phyloP scores from a whole-genome alignment of 2,888 invertebrate genomes.

The Theretra japonica region DNA sequence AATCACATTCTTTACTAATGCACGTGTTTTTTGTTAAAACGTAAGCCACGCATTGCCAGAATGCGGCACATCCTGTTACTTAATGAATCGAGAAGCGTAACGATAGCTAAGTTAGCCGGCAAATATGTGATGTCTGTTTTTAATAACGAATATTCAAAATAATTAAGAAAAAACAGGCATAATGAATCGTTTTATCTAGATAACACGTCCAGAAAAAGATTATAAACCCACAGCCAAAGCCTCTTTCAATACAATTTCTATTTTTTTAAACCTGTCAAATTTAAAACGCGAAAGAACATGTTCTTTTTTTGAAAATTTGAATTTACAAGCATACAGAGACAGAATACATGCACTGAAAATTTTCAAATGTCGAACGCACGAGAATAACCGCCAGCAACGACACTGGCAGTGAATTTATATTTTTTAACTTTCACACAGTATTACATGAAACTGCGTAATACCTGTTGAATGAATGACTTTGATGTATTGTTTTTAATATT shows the following conservation, averaged over 20 bases:
- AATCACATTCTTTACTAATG: too few relatives aligned
- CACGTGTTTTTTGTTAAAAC: not conserved
- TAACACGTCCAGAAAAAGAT: too few relatives aligned
- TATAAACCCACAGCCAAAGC: rapidly evolving
- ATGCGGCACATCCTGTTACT: slow-evolving; percentile 24
- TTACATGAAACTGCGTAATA: slow-evolving; percentile 21
- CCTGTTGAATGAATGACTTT: slow-evolving; percentile 22
- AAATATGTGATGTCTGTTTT: not conserved
- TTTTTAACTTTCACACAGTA: slow-evolving; percentile 24
- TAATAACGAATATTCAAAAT: not conserved
- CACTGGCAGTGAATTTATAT: slow-evolving; percentile 24
- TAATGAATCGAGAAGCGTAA: slow-evolving; percentile 25
- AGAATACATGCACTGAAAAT: not conserved
- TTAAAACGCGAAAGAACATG: too few relatives aligned
- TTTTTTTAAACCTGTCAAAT: too few relatives aligned
- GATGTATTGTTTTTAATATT: slow-evolving; percentile 14
- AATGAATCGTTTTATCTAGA: too few relatives aligned
- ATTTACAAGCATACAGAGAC: too few relatives aligned
- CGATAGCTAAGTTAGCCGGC: slow-evolving; percentile 13
- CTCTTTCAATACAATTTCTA: too few relatives aligned
- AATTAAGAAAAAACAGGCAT: too few relatives aligned
- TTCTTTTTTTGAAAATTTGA: too few relatives aligned
- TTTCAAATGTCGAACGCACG: slow-evolving; percentile 3
- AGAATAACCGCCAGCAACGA: slow-evolving; percentile 18
- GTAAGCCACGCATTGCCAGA: slow-evolving; percentile 1